A percentile compares a stretch with the other conserved stretches of the same genome.
Evolutionary conservation across 1,140 invertebrate genomes (phyloP).

Genomic region (Drosophila sucinea): DNA sequence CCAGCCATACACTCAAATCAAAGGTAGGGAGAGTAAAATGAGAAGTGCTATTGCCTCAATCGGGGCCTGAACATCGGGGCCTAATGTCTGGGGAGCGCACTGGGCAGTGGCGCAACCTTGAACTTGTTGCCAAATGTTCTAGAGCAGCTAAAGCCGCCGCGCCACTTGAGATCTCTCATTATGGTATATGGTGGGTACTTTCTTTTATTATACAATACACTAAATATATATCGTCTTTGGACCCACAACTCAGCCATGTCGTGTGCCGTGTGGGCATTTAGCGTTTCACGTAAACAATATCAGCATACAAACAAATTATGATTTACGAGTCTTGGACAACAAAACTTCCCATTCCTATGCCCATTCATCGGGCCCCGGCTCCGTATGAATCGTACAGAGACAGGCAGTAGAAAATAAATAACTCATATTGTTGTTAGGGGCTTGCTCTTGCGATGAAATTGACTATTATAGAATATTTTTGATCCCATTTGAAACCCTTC

Average conservation of each 20-base stretch:
- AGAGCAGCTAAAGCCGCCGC: not conserved
- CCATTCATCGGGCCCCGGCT: constrained; percentile 32
- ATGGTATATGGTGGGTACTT: constrained; percentile 28
- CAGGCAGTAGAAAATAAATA: not conserved
- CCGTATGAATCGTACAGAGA: not conserved
- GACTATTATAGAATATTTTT: not conserved
- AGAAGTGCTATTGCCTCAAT: constrained; percentile 41
- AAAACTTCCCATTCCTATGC: not conserved
- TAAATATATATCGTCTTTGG: not conserved
- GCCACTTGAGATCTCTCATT: not conserved
- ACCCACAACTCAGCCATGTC: constrained; percentile 3
- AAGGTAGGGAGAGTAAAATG: constrained; percentile 20
- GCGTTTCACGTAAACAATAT: constrained; percentile 10
- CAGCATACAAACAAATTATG: constrained; percentile 5
- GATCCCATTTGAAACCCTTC: not conserved
- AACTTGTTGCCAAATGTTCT: constrained; percentile 61
- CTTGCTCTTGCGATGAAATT: not conserved
- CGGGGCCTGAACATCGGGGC: constrained; percentile 71
- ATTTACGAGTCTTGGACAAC: constrained; percentile 8
- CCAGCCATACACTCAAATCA: constrained; percentile 30
- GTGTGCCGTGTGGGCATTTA: constrained; percentile 2
- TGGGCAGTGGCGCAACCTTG: constrained; percentile 45
- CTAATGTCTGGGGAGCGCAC: constrained; percentile 35
- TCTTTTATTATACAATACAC: constrained; percentile 11
- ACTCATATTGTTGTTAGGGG: not conserved